Evolutionary conservation across 2,113 vertebrate species (phyloP).

Genomic region (Myiopsitta monachus): DNA sequence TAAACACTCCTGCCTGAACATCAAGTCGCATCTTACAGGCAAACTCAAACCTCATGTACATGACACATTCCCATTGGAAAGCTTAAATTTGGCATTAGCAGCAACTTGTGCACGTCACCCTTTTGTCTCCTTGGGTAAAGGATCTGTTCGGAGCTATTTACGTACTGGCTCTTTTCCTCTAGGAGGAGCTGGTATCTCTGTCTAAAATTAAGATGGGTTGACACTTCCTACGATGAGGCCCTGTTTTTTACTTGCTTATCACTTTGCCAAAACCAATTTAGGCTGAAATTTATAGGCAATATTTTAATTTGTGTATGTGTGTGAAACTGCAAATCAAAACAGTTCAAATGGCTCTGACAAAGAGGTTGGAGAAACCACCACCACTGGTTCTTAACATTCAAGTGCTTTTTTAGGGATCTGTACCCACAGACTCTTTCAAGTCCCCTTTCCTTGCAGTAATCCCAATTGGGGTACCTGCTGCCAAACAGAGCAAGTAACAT

Average conservation of each 20-base stretch:
- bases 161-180: constrained; percentile 47
- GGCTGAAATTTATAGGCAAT: constrained; percentile 48
- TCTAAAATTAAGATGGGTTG: constrained; percentile 65
- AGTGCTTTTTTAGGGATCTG: not conserved
- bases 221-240: constrained; percentile 63
- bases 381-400: not conserved
- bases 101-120: constrained; percentile 21
- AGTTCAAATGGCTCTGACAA: not conserved
- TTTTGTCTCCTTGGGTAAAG: constrained; percentile 56
- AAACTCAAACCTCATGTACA: not conserved
- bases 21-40: not conserved
- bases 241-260: constrained; percentile 57
- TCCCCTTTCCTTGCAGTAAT: not conserved
- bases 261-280: constrained; percentile 54
- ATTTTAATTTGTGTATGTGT: not conserved
- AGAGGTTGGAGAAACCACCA: not conserved
- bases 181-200: constrained; percentile 67
- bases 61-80: not conserved
- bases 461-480: not conserved
- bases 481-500: not conserved
- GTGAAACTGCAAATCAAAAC: constrained; percentile 12
- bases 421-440: not conserved
- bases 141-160: constrained; percentile 63
- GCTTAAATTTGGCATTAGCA: constrained; percentile 16
- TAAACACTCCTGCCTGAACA: not conserved